These are phyloP conservation scores for Ptilonorhynchus violaceus DNA, from an alignment of 2,113 vertebrate species.

Conservation along the genomic window DNA sequence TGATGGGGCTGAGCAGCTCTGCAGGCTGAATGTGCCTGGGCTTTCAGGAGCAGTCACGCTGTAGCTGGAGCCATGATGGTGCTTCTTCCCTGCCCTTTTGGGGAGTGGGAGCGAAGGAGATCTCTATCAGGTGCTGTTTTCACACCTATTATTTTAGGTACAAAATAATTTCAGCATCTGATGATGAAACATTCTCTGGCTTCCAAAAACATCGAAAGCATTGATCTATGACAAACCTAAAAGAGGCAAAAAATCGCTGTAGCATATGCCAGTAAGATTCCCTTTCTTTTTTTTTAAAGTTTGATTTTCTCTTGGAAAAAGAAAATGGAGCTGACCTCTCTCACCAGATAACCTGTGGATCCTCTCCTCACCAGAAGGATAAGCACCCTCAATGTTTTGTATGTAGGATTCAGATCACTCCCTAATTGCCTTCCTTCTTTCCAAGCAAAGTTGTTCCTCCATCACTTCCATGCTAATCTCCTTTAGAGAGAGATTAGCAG, in stretches of 20 bases:
- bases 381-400: neutral
- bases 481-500: no score
- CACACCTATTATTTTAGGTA: slow-evolving; percentile 26
- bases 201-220: neutral
- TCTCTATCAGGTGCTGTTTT: slow-evolving; percentile 16
- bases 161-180: slow-evolving; percentile 22
- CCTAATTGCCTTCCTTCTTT: neutral
- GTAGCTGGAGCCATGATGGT: neutral
- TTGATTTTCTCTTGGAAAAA: neutral
- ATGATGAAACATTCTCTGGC: slow-evolving; percentile 6
- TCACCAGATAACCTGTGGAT: neutral
- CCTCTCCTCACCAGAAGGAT: neutral
- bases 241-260: neutral
- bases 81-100: neutral
- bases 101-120: slow-evolving; percentile 1
- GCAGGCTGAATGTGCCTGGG: neutral
- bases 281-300: neutral
- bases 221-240: neutral
- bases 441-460: neutral
- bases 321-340: neutral
- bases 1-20: neutral
- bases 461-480: neutral
- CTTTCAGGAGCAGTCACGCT: neutral
- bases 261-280: neutral
- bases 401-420: neutral